These are phyloP conservation scores for Parelbella ahira DNA, from an alignment of 2,888 invertebrate genomes.

Conservation along the genomic window DNA sequence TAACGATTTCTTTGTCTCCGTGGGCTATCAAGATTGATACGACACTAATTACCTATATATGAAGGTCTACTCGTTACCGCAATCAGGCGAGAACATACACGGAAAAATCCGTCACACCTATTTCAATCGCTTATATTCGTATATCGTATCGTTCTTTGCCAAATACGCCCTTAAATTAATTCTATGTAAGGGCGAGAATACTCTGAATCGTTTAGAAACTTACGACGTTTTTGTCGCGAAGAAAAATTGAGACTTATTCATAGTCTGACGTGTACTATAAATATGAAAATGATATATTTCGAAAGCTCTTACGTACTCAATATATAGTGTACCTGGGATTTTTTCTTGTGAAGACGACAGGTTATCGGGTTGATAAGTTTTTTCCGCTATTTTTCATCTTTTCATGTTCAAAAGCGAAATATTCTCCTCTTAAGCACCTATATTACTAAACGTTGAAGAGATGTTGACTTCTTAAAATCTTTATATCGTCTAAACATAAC, in stretches of 20 bases:
- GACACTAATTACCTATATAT: constrained; percentile 14
- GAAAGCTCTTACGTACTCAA: constrained; percentile 3
- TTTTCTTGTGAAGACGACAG: constrained; percentile 7
- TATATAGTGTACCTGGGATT: background rate
- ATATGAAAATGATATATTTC: constrained; percentile 21
- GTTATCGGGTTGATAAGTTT: constrained; percentile 6
- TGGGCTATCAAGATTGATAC: background rate
- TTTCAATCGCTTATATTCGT: too few species aligned
- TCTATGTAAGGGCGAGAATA: background rate
- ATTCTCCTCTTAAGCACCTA: too few species aligned
- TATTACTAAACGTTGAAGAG: too few species aligned
- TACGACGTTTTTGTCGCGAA: background rate
- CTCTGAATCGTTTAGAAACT: background rate
- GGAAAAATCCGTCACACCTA: background rate
- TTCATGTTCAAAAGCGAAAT: too few species aligned
- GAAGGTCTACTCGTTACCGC: constrained; percentile 17
- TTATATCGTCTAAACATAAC: too few species aligned
- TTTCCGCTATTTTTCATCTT: background rate
- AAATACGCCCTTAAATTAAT: background rate
- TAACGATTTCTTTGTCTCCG: too few species aligned
- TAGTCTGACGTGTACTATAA: constrained; percentile 21
- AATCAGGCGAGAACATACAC: constrained; percentile 20
- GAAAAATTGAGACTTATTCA: constrained; percentile 15
- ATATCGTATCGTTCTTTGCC: too few species aligned
- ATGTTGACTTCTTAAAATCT: too few species aligned